Base-by-base conservation (phyloP, 2,113 vertebrate genomes). In the Silurus meridionalis region DNA sequence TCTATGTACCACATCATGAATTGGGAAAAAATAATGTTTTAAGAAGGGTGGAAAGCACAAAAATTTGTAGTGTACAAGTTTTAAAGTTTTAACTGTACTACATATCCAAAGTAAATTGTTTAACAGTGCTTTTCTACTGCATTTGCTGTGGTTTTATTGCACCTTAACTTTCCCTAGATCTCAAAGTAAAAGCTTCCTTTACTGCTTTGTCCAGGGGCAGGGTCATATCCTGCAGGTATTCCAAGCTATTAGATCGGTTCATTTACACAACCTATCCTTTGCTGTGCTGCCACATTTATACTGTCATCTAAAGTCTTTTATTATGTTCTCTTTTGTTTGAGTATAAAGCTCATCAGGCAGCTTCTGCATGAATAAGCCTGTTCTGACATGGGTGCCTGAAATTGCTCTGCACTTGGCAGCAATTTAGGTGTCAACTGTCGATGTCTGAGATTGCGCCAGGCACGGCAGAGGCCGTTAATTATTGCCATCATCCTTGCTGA, bases 371-470 rank as follows among this genome's bases (percentile, higher is more conserved):
- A 93, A 90, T 89, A 92, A 94, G 93, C 93, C 91, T 94, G 93
- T 92, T 92, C 89, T 87, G 83, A 91, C 87, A 87, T 92, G 89
- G 90, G 91, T 67, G 91, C 92, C 92, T 94, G 91, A 94, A 95
- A 95, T 95, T 95, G 94, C 94, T 94, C 88, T 88, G 83, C 87
- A 88, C 91, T 92, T 91, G 85, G 86, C 91, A 90, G 94, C 93
- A 95, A 95, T 95, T 95, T 94, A 92, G 91, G 89, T 94, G 94
- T 95, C 94, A 94, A 92, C 93, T 89, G 91, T 93, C 92, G 94
- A 93, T 80, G 88, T 91, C 89, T 89, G 89, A 90, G 92, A 92
- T 92, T 88, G 89, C 87, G 87, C 90, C 25, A 82, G 89, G 90
- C 88, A 90, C 74, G 80, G 89, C 92, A 91, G 92, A 92, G 94